Conservation (phyloP, 2,113 vertebrate genomes). For the Salvelinus namaycush region DNA sequence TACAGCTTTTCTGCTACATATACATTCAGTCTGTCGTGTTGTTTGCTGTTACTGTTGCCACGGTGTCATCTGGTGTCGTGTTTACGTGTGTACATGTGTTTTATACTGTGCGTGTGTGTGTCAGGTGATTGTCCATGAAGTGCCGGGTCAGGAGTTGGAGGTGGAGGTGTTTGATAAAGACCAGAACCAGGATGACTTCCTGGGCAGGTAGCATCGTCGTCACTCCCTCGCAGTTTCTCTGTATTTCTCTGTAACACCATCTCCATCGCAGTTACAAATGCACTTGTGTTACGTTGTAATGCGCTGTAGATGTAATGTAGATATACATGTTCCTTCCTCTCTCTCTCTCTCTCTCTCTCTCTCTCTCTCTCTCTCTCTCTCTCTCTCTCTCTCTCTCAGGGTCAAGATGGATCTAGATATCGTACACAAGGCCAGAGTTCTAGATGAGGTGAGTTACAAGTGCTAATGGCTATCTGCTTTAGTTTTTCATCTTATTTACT, state of each 20-base stretch:
- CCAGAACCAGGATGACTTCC: slow-evolving; percentile 93
- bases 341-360: background rate
- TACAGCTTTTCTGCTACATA: no score
- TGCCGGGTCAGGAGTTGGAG: slow-evolving; percentile 93
- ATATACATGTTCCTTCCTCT: background rate
- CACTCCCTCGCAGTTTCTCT: slow-evolving; percentile 32
- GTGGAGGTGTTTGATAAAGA: slow-evolving; percentile 95
- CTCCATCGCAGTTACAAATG: slow-evolving; percentile 28
- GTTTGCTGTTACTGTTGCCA: background rate
- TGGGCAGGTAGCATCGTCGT: slow-evolving; percentile 81
- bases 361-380: background rate
- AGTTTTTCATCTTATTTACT: background rate
- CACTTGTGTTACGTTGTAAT: background rate
- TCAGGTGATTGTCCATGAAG: slow-evolving; percentile 93
- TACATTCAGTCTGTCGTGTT: background rate
- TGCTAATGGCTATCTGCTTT: background rate
- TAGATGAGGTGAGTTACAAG: slow-evolving; percentile 82
- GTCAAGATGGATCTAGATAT: slow-evolving; percentile 87
- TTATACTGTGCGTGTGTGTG: slow-evolving; percentile 42
- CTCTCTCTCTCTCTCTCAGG: slow-evolving; percentile 60
- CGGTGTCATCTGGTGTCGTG: slow-evolving; percentile 5
- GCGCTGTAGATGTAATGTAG: background rate
- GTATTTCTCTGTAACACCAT: slow-evolving; percentile 36
- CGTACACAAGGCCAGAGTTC: slow-evolving; percentile 79
- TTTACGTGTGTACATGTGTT: slow-evolving; percentile 43